Base-by-base conservation (phyloP, 2,113 vertebrate species). In the Elephas maximus region DNA sequence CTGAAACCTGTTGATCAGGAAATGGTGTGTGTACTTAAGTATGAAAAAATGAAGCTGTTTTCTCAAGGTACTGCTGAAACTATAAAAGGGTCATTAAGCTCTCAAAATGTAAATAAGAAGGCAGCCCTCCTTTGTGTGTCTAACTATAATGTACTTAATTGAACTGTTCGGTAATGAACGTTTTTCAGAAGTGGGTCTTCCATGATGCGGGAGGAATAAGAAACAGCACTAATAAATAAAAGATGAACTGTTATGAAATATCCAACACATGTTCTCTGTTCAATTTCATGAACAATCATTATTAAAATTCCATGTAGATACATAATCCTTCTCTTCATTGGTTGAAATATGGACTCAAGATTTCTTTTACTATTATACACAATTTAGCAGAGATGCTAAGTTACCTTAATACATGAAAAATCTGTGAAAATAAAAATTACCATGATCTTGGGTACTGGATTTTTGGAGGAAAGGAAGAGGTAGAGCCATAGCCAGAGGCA, bases 1-100 rank as follows among this genome's bases (percentile, higher is more conserved):
- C 67, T 90, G 65, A 88, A 95, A 93, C 92, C 90, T 93, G 96
- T 93, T 95, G 90, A 83, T 95, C 97, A 77, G 91, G 90, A 97
- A 98, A 62, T 87, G n/a, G 51, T 23, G 69, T 79, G 45, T 95
- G 94, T 91, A 83, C 41, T 86, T 91, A 92, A 79, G 63, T 82
- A 93, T 85, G 93, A 83, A 94, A 94, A 93, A 96, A 85, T 37
- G 90, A 97, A 67, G 11, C 48, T 78, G 6, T 88, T 88, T 96
- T 71, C 90, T n/a, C 30, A 82, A 91, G 48, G 57, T 45, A 41
- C 57, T 73, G 89, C 67, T 67, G 60, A 80, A 92, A 81, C 51
- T n/a, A 18, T 92, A 6, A 74, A 93, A 73, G 51, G 37, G 87
- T 83, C 69, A 80, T 88, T 96, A 91, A 88, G n/a, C 23, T 30